phyloP scores from a whole-genome alignment of 2,888 invertebrate genomes.

The Pyrochroa serraticornis region DNA sequence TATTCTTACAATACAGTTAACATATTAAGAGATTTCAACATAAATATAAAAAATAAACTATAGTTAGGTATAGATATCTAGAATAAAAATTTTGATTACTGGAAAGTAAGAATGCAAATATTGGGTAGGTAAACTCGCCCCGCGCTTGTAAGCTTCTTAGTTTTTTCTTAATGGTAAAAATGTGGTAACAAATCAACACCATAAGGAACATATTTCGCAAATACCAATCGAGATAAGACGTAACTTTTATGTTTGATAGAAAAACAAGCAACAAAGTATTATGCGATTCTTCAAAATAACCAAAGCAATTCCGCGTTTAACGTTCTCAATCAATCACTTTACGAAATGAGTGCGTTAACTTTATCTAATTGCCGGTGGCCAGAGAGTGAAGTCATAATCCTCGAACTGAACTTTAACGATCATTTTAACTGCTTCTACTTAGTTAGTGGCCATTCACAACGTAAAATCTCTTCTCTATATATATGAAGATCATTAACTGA shows the following conservation, averaged over 20 bases:
- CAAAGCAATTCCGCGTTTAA: conserved; percentile 23
- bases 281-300: conserved; percentile 15
- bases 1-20: too few species aligned
- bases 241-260: neutral
- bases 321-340: conserved; percentile 33
- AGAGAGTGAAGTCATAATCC: conserved; percentile 44
- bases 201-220: too few species aligned
- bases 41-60: too few species aligned
- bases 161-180: too few species aligned
- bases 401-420: conserved; percentile 48
- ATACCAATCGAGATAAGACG: neutral
- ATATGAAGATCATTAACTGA: conserved; percentile 47
- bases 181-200: too few species aligned
- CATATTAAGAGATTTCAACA: too few species aligned
- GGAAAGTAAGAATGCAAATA: too few species aligned
- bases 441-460: conserved; percentile 47
- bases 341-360: conserved; percentile 42
- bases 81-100: too few species aligned
- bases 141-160: too few species aligned
- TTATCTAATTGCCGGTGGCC: conserved; percentile 46
- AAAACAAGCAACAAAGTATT: neutral
- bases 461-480: conserved; percentile 44
- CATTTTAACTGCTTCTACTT: conserved; percentile 48
- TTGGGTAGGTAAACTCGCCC: too few species aligned
- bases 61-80: too few species aligned